phyloP scores from a whole-genome alignment of 2,888 invertebrate genomes.

The Strigamia crassipes region DNA sequence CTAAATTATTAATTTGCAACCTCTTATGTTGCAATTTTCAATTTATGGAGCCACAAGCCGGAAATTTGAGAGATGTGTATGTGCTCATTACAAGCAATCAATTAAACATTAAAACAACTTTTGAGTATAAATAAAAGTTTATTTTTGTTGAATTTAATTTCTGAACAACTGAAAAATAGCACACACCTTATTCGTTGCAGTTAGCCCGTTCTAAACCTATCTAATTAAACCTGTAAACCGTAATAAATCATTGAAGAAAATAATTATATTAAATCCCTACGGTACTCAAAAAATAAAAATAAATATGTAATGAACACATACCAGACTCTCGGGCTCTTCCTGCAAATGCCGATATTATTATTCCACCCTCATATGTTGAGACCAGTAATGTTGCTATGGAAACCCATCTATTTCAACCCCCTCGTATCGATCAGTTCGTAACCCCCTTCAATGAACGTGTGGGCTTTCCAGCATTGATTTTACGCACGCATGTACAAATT shows the following conservation, averaged over 20 bases:
- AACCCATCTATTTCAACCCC: slow-evolving; percentile 22
- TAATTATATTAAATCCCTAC: background rate
- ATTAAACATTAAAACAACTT: background rate
- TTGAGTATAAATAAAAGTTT: background rate
- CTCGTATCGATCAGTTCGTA: slow-evolving; percentile 27
- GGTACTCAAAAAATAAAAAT: background rate
- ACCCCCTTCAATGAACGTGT: slow-evolving; percentile 24
- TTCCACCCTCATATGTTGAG: slow-evolving; percentile 5
- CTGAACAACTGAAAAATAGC: background rate
- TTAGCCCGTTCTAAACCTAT: background rate
- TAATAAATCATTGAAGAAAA: background rate
- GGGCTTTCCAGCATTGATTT: slow-evolving; percentile 27
- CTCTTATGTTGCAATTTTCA: background rate
- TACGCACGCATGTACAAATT: background rate
- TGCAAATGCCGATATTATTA: slow-evolving; percentile 11
- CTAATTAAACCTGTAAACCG: background rate
- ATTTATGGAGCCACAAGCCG: background rate
- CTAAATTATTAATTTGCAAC: background rate
- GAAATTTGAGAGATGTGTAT: background rate
- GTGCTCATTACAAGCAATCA: slow-evolving; percentile 15
- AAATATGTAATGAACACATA: background rate
- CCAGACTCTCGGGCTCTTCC: background rate
- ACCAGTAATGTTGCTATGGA: background rate
- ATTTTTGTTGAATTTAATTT: background rate
- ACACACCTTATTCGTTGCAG: no score